Evolutionary conservation across 2,888 invertebrate genomes (phyloP).

Genomic region (Patella ulyssiponensis): DNA sequence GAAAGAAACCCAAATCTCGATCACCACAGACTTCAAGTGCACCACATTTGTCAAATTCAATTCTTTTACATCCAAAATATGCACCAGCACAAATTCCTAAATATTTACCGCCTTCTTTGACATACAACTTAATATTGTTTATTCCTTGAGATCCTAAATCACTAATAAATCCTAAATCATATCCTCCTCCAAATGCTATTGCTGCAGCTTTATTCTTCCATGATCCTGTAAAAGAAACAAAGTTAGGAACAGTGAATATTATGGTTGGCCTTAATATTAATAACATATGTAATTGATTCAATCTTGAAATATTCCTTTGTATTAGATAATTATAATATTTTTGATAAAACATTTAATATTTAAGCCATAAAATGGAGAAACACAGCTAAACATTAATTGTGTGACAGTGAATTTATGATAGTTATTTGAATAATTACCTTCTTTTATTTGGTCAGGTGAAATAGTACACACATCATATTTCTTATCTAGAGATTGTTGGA

Average conservation of each 20-base stretch:
- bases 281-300: no score
- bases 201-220: slow-evolving; percentile 43
- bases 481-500: slow-evolving; percentile 31
- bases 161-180: slow-evolving; percentile 60
- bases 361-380: no score
- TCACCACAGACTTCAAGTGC: slow-evolving; percentile 62
- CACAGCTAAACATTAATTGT: no score
- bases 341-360: no score
- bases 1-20: slow-evolving; percentile 61
- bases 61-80: slow-evolving; percentile 63
- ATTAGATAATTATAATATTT: not conserved
- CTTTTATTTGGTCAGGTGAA: slow-evolving; percentile 45
- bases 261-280: not conserved
- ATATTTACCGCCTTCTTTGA: slow-evolving; percentile 63
- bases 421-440: slow-evolving; percentile 33
- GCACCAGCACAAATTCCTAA: slow-evolving; percentile 67
- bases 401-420: no score
- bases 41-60: slow-evolving; percentile 66
- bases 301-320: not conserved
- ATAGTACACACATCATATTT: slow-evolving; percentile 40
- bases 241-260: not conserved
- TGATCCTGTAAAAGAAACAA: slow-evolving; percentile 28
- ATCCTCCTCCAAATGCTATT: slow-evolving; percentile 66
- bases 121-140: slow-evolving; percentile 51
- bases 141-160: slow-evolving; percentile 54